Evolutionary conservation across 2,797 vertebrate species (phyloP).

Genomic region (Scarus forsteni): DNA sequence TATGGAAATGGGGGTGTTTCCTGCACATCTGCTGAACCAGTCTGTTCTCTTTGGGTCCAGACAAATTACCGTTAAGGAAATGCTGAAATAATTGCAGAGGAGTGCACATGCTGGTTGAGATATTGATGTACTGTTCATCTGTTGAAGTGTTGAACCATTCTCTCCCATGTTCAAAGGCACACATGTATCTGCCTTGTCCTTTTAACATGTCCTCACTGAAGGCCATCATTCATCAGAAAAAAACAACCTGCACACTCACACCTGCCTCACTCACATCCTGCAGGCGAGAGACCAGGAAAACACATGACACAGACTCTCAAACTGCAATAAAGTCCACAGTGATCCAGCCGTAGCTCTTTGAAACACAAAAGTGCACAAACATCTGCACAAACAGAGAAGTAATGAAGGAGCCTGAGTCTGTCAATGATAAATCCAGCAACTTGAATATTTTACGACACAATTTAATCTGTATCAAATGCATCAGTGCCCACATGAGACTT

Average conservation of each 20-base stretch:
- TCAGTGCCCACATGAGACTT: too few relatives aligned
- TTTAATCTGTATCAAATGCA: neutral
- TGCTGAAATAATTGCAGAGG: slow-evolving; percentile 36
- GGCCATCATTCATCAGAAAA: neutral
- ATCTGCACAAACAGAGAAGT: neutral
- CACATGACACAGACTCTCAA: too few relatives aligned
- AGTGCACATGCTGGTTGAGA: neutral
- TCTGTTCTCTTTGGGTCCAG: slow-evolving; percentile 55
- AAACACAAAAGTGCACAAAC: neutral
- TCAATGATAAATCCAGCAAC: slow-evolving; percentile 18
- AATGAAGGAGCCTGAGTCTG: slow-evolving; percentile 27
- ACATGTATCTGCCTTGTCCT: neutral
- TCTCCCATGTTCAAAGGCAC: neutral
- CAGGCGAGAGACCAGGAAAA: too few relatives aligned
- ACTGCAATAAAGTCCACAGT: too few relatives aligned
- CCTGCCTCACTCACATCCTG: too few relatives aligned
- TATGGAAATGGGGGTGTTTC: slow-evolving; percentile 57
- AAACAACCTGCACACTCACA: neutral
- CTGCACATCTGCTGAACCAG: slow-evolving; percentile 64
- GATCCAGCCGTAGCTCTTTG: neutral
- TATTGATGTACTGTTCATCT: neutral
- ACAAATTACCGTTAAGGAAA: slow-evolving; percentile 50
- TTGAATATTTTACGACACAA: slow-evolving; percentile 15
- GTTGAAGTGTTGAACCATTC: neutral
- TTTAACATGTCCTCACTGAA: neutral